Base-by-base conservation (phyloP, 2,797 vertebrate genomes). In the Tragelaphus oryx region DNA sequence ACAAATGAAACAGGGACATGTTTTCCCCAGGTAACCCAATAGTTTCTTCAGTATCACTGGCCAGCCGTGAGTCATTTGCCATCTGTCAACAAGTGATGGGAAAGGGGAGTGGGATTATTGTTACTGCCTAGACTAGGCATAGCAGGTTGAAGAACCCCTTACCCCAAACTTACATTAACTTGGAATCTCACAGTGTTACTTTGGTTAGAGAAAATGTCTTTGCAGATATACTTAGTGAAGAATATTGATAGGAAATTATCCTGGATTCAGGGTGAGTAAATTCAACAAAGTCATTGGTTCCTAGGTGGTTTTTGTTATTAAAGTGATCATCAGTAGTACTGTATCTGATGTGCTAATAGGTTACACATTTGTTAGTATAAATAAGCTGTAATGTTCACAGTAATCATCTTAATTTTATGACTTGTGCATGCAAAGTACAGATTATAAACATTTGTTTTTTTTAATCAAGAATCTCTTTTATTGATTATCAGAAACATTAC, bases 281-380 rank as follows among this genome's bases (percentile, higher is more conserved):
- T 81, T 55, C 30, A 82, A 28, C 26, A 89, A 86, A 62, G 60
- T 41, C 28, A 17, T 55, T 60, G 81, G 1, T 5, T 95, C 82
- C 30, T 44, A 85, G 18, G 2, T 24, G 5, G 28, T n/a, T 93
- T 92, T 88, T 85, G 26, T 90, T 33, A n/a, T 57, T 87, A 74
- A 17, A 89, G 46, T 80, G 59, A 60, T 60, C 59, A 30, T 30
- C 59, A 87, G 57, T 78, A 22, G 11, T 50, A 26, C 17, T 95
- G 20, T 91, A 59, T 89, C 55, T 76, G 76, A 57, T 87, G 44
- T 87, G 74, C 78, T 93, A 87, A 41, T 76, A 92, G 59, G 88
- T 89, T 76, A 91, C 11, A 91, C 50, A 91, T 85, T 78, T 78
- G 57, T 4, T 55, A 46, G 54, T 65, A 48, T 65, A 13, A 75